These are phyloP conservation scores for Diuraphis noxia DNA, from an alignment of 1,140 invertebrate genomes.

Conservation along the genomic window DNA sequence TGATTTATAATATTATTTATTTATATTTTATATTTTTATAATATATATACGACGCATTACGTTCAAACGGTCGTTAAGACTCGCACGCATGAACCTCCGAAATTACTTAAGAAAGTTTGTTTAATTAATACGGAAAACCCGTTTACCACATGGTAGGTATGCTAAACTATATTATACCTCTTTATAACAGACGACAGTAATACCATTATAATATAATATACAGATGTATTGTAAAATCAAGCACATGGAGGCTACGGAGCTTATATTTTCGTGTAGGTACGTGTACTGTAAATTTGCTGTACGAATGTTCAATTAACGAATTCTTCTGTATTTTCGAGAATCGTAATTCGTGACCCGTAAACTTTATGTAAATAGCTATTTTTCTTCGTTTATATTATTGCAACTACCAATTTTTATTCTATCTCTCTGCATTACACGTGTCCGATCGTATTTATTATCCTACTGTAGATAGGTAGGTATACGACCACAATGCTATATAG, in stretches of 20 bases:
- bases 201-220: background rate
- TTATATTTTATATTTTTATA: too few species aligned
- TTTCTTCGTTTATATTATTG: background rate
- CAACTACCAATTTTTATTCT: background rate
- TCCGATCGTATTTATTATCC: background rate
- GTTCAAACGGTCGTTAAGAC: background rate
- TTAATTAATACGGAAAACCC: background rate
- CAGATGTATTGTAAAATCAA: background rate
- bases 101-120: background rate
- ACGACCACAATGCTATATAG: background rate
- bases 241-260: background rate
- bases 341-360: background rate
- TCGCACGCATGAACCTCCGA: background rate
- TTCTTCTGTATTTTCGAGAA: constrained; percentile 68
- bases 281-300: background rate
- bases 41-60: background rate
- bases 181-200: background rate
- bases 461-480: background rate
- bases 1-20: background rate
- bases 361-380: background rate
- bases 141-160: background rate
- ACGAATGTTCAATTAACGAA: constrained; percentile 63
- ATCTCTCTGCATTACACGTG: background rate
- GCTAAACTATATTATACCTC: background rate
- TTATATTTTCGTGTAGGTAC: background rate